Evolutionary conservation across 2,113 vertebrate genomes (phyloP), one percentile per base, ranked within the genome.

Genomic region (Ornithorhynchus anatinus): DNA sequence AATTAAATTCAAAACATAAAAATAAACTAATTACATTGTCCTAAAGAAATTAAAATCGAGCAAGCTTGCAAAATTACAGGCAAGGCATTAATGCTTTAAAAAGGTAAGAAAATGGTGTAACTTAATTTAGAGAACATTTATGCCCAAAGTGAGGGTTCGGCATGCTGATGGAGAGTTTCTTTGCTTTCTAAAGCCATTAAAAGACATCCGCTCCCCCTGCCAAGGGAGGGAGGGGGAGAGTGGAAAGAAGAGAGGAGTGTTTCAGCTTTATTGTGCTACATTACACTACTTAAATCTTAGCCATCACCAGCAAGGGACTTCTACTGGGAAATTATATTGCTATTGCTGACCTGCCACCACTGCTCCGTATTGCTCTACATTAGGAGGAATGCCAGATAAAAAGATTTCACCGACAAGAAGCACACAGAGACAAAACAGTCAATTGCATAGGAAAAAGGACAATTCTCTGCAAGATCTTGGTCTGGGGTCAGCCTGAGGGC

Each of bases 1-100:
- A 92, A 91, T 91, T 80, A 90, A 89, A 91, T 91, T 88, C 81
- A 89, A 91, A 92, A 90, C 83, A 84, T 64, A 77, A 81, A 89
- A 86, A 84, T 87, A 92, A 92, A 84, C 79, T 79, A 73, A 92
- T 91, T 91, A 92, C 57, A 88, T 51, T 90, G 72, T 92, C 84
- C 82, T 84, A 75, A 59, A 92, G 70, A 92, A 92, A 91, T 90
- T 85, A 87, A 85, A 91, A 91, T 83, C 75, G 39, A 89, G 87
- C 88, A 92, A 92, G 88, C 87, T 91, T 91, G 87, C 88, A 92
- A 89, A 90, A 91, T 77, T 85, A 82, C 59, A 84, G 69, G 59
- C 69, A 88, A 87, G 52, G 59, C 87, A 87, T 86, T 86, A 86
- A 88, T 81, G 86, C 89, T 92, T 92, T 84, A 92, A 89, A 85